These are phyloP conservation scores for Amaurobius ferox DNA, from an alignment of 2,888 invertebrate species.

Conservation along the genomic window DNA sequence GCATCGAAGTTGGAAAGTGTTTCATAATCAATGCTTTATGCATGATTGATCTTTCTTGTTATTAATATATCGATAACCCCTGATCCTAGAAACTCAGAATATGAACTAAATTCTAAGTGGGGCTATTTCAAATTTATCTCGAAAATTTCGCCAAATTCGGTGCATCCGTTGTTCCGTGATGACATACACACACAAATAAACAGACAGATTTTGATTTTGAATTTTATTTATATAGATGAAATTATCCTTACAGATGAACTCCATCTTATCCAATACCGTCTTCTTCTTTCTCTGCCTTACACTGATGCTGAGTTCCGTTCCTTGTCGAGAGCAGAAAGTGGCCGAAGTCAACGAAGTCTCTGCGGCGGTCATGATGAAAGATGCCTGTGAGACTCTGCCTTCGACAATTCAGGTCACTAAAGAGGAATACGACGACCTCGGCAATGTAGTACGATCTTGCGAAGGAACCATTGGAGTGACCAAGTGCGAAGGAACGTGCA, in stretches of 20 bases:
- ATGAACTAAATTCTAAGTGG: no score
- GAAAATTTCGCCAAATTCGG: no score
- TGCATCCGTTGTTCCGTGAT: no score
- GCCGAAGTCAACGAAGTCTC: conserved; percentile 46
- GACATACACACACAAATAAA: no score
- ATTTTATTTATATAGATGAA: no score
- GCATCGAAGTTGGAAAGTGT: no score
- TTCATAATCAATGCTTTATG: no score
- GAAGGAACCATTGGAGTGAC: conserved; percentile 92
- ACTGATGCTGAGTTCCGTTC: not conserved
- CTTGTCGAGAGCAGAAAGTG: conserved; percentile 23
- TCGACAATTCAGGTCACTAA: conserved; percentile 74
- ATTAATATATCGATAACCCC: no score
- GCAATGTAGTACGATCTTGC: conserved; percentile 89
- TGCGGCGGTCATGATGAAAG: conserved; percentile 16
- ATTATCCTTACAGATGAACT: conserved; percentile 25
- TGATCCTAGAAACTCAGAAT: no score
- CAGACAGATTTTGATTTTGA: no score
- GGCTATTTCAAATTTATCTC: no score
- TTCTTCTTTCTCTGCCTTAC: not conserved
- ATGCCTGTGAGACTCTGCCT: conserved; percentile 72
- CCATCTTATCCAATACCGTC: not conserved
- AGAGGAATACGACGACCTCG: conserved; percentile 92
- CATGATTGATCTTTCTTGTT: no score
- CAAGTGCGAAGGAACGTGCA: conserved; percentile 95